Conservation (phyloP, 2,113 vertebrate species). For the Loxodonta africana region DNA sequence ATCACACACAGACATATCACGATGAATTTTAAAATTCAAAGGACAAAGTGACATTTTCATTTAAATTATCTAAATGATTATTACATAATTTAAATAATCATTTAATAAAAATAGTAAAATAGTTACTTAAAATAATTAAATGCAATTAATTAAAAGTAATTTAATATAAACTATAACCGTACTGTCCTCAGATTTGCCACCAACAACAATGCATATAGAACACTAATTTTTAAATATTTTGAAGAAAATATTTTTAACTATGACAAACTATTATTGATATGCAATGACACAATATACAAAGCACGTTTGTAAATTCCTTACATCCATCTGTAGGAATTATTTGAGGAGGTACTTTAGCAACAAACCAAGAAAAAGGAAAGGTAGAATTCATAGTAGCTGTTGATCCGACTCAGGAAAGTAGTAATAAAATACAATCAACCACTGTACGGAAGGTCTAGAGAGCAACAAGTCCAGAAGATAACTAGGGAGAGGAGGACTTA, state of each 20-base stretch:
- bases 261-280: neutral
- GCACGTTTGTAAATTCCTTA: neutral
- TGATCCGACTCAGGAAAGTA: neutral
- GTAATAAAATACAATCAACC: fast-evolving
- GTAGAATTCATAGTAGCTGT: neutral
- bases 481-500: no score
- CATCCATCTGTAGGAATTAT: neutral
- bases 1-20: no score
- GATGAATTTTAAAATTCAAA: neutral
- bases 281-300: neutral
- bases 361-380: neutral
- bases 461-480: no score
- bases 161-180: neutral
- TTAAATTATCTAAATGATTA: neutral
- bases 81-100: neutral
- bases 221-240: neutral
- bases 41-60: no score
- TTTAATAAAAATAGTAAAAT: neutral
- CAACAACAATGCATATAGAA: neutral
- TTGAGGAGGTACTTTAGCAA: neutral
- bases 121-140: neutral
- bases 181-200: neutral
- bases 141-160: neutral
- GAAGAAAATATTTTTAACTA: neutral
- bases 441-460: no score